A percentile compares a stretch with the other conserved stretches of the same genome.
Conservation (phyloP, 2,113 vertebrate genomes). For the Trochalopteron elliotii region DNA sequence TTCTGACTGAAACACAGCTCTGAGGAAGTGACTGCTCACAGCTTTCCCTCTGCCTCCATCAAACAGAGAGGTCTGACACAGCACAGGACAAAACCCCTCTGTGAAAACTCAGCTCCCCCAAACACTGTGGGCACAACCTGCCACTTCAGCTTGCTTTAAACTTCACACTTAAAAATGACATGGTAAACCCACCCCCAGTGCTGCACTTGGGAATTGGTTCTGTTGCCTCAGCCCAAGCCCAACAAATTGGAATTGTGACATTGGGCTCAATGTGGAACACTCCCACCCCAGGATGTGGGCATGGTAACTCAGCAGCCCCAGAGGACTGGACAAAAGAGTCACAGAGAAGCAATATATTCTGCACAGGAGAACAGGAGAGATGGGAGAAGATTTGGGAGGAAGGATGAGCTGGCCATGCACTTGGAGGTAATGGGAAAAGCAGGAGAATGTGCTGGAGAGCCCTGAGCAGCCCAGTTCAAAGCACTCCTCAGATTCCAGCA, state of each 20-base stretch:
- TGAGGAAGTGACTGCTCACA: background rate
- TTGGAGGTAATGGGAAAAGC: background rate
- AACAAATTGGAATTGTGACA: background rate
- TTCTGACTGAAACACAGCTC: background rate
- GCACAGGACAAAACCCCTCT: background rate
- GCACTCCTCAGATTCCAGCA: constrained; percentile 25
- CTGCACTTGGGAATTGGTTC: fast-evolving
- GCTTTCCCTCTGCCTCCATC: background rate
- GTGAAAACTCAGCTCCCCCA: background rate
- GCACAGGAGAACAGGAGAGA: background rate
- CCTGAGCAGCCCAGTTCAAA: constrained; percentile 7
- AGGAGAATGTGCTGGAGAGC: background rate
- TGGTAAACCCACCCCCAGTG: background rate
- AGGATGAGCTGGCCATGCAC: background rate
- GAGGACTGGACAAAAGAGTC: fast-evolving
- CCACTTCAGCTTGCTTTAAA: background rate
- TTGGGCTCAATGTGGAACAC: fast-evolving
- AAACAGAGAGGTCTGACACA: background rate
- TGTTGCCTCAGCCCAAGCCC: background rate
- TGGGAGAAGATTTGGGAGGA: background rate
- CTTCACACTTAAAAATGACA: background rate
- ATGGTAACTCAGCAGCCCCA: background rate
- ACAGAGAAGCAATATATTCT: fast-evolving
- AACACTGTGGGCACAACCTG: background rate
- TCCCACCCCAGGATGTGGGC: fast-evolving